Evolutionary conservation across 1,140 invertebrate species (phyloP).

Genomic region (Pogonus chalceus): DNA sequence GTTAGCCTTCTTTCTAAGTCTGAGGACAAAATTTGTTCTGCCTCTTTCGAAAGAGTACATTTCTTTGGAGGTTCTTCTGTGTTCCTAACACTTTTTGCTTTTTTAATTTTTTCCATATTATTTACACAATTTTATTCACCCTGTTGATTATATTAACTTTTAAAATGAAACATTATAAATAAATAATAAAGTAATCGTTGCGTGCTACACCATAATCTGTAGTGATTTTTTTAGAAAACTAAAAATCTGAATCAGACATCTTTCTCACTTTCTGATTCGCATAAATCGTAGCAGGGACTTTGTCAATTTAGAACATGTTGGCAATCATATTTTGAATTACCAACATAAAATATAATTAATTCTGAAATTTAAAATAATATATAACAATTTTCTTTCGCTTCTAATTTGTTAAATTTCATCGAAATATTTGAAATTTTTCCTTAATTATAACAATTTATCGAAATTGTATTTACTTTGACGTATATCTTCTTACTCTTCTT

Average conservation of each 20-base stretch:
- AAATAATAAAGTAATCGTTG: neutral
- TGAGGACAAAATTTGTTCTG: neutral
- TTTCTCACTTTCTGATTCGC: neutral
- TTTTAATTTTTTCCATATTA: slow-evolving; percentile 2
- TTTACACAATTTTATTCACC: neutral
- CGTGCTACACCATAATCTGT: neutral
- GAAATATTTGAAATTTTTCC: no score
- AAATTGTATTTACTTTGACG: no score
- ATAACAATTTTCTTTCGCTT: no score
- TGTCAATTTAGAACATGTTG: no score
- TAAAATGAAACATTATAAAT: neutral
- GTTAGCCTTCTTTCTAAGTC: neutral
- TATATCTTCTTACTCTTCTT: no score
- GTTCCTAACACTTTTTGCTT: slow-evolving; percentile 8
- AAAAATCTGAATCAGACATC: slow-evolving; percentile 3
- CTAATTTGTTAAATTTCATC: no score
- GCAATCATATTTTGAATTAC: no score
- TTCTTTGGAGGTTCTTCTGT: slow-evolving; percentile 12
- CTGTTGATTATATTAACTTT: neutral
- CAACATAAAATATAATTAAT: no score
- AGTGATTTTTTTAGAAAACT: slow-evolving; percentile 1
- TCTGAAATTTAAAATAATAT: no score
- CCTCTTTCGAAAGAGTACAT: slow-evolving; percentile 7
- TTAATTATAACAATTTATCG: no score
- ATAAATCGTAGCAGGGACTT: neutral